Evolutionary conservation across 2,797 vertebrate genomes (phyloP).

Genomic region (Urocyon cinereoargenteus): DNA sequence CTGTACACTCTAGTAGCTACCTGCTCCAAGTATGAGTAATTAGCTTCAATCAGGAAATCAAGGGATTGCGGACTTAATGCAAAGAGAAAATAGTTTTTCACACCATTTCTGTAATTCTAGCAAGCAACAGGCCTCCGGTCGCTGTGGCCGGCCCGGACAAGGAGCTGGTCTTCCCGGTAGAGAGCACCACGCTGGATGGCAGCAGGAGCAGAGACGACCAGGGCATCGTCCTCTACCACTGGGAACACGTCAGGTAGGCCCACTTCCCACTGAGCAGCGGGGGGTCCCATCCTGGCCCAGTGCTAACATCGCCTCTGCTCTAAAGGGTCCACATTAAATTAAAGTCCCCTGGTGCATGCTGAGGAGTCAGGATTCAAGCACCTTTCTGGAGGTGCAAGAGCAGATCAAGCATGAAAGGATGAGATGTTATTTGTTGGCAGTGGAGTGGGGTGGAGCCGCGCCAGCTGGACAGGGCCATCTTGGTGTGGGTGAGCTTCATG

Average conservation of each 20-base stretch:
- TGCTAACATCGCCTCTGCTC: neutral
- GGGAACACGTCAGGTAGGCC: constrained; percentile 93
- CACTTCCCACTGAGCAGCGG: rapidly evolving
- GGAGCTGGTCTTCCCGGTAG: constrained; percentile 90
- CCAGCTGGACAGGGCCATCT: neutral
- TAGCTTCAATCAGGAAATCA: neutral
- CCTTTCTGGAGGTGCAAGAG: neutral
- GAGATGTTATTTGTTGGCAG: neutral
- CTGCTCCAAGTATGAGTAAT: neutral
- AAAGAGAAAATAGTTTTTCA: neutral
- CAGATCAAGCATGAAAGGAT: neutral
- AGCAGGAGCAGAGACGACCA: constrained; percentile 91
- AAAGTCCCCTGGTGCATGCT: neutral
- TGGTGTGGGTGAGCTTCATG: neutral
- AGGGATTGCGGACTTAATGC: neutral
- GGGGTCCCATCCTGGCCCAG: rapidly evolving
- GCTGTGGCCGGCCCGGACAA: constrained; percentile 92
- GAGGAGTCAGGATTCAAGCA: neutral
- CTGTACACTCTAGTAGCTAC: neutral
- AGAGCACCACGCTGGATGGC: constrained; percentile 90
- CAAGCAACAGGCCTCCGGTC: constrained; percentile 89
- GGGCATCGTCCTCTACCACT: constrained; percentile 90
- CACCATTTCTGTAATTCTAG: constrained; percentile 78
- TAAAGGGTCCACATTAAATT: neutral
- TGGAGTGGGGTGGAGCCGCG: too few relatives aligned